A percentile compares a stretch with the other conserved stretches of the same genome.
Evolutionary conservation across 2,888 invertebrate species (phyloP).

Genomic region (Chrysodeixis includens): DNA sequence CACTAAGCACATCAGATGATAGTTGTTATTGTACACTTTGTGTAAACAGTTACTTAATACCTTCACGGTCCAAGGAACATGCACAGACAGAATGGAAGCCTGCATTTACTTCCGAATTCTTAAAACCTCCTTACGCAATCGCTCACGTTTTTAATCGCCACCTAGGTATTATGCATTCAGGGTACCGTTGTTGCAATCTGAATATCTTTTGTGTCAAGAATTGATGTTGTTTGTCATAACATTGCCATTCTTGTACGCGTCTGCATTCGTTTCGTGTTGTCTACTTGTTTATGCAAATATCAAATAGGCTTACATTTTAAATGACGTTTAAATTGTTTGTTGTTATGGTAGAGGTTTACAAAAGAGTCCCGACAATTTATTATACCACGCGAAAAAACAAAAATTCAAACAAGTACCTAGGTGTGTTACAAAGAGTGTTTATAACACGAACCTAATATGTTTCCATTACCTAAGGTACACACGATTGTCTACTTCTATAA

Average conservation of each 20-base stretch:
- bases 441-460: neutral
- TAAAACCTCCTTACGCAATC: conserved; percentile 65
- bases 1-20: conserved; percentile 28
- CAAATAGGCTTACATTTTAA: conserved; percentile 1
- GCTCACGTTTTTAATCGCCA: conserved; percentile 44
- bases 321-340: neutral
- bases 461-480: neutral
- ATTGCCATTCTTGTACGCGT: conserved; percentile 37
- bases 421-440: neutral
- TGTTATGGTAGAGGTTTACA: no score
- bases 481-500: neutral
- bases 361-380: neutral
- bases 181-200: conserved; percentile 46
- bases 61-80: conserved; percentile 70
- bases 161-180: conserved; percentile 54
- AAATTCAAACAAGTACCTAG: no score
- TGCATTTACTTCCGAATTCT: conserved; percentile 81
- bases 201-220: conserved; percentile 54
- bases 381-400: no score
- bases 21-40: conserved; percentile 52
- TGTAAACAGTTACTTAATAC: conserved; percentile 72
- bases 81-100: conserved; percentile 69
- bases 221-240: conserved; percentile 46
- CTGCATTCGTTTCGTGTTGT: neutral
- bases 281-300: conserved; percentile 2